A percentile compares a stretch with the other conserved stretches of the same genome.
These are phyloP conservation scores for Corythoichthys intestinalis DNA, from an alignment of 2,113 vertebrate genomes.

Conservation along the genomic window DNA sequence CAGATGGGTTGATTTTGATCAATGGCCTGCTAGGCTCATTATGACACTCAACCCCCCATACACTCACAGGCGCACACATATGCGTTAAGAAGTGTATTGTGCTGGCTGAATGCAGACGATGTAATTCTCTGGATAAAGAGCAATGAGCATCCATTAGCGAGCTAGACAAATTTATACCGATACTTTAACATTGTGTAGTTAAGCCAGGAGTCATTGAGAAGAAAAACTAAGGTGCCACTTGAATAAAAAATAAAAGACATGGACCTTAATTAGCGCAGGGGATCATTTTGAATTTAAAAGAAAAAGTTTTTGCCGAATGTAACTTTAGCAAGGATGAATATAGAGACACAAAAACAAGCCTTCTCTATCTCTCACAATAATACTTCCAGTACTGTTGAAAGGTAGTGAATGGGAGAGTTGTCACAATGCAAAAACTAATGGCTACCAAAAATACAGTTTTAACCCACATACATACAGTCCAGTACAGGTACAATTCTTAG, in stretches of 20 bases:
- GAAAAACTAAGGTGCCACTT: constrained; percentile 41
- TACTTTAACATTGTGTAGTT: constrained; percentile 55
- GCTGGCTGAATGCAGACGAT: constrained; percentile 52
- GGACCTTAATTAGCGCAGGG: constrained; percentile 42
- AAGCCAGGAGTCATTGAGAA: constrained; percentile 49
- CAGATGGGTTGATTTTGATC: constrained; percentile 65
- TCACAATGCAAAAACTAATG: not conserved
- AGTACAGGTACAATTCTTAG: not conserved
- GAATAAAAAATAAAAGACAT: constrained; percentile 25
- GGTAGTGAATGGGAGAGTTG: not conserved
- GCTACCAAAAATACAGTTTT: too few species aligned
- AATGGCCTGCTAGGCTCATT: constrained; percentile 64
- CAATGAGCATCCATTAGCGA: constrained; percentile 69
- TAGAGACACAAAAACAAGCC: constrained; percentile 17
- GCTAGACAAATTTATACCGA: constrained; percentile 59
- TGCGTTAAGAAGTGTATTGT: constrained; percentile 63
- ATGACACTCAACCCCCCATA: constrained; percentile 43
- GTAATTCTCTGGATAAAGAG: constrained; percentile 64
- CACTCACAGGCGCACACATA: constrained; percentile 20
- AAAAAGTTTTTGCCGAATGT: constrained; percentile 19
- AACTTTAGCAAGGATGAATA: constrained; percentile 27
- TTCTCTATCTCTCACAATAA: not conserved
- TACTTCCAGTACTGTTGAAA: not conserved
- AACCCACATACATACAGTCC: too few species aligned
- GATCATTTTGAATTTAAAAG: constrained; percentile 17